A percentile compares a stretch with the other conserved stretches of the same genome.
Evolutionary conservation across 2,797 vertebrate genomes (phyloP).

Genomic region (Sebastes oblongus): DNA sequence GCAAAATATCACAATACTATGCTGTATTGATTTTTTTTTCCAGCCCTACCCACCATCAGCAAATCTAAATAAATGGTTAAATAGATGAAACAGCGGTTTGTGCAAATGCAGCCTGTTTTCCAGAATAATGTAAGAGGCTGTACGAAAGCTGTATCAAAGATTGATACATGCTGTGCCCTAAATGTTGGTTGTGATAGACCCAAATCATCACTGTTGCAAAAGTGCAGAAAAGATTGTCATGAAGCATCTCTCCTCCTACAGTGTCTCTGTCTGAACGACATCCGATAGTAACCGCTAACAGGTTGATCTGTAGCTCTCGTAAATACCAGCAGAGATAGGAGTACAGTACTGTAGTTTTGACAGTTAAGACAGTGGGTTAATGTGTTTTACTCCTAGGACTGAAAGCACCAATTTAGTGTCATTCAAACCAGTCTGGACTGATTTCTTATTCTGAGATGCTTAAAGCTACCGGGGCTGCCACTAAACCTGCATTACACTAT

Average conservation of each 20-base stretch:
- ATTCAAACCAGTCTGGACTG: background rate
- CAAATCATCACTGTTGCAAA: background rate
- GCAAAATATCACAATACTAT: no score
- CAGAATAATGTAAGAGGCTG: background rate
- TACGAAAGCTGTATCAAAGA: background rate
- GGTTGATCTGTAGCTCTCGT: background rate
- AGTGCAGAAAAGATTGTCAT: no score
- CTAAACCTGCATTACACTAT: background rate
- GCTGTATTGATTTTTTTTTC: no score
- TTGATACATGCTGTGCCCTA: background rate
- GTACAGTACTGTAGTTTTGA: background rate
- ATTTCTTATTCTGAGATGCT: background rate
- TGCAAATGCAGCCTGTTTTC: background rate
- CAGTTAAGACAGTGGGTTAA: background rate
- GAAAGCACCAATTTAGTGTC: background rate
- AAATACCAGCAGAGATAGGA: background rate
- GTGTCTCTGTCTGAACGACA: background rate
- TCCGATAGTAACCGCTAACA: background rate
- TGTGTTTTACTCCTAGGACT: background rate
- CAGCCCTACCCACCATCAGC: no score
- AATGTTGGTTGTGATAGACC: background rate
- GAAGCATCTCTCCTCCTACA: background rate
- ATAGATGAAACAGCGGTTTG: background rate
- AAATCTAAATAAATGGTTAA: background rate
- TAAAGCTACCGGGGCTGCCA: background rate